Evolutionary conservation across 2,113 vertebrate genomes (phyloP).

Genomic region (Atractosteus spatula): DNA sequence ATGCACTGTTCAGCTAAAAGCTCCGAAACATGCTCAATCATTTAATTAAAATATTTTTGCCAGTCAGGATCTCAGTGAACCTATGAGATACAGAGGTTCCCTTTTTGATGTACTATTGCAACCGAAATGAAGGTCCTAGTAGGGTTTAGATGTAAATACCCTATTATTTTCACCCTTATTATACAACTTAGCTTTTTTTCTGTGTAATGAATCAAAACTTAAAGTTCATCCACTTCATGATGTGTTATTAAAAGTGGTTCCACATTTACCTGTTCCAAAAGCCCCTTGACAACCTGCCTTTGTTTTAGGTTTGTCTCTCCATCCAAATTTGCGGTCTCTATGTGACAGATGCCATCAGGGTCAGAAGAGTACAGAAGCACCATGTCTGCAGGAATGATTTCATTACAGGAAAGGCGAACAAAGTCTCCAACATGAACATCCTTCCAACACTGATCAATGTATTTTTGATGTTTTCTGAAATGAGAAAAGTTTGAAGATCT

Average conservation of each 20-base stretch:
- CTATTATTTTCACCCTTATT: too few species aligned
- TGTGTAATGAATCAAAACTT: too few species aligned
- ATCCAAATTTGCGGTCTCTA: constrained; percentile 88
- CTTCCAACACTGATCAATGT: constrained; percentile 78
- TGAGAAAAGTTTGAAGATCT: background rate
- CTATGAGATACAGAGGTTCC: background rate
- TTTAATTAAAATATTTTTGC: background rate
- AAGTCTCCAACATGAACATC: constrained; percentile 87
- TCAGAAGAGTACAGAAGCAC: constrained; percentile 86
- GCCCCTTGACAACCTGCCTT: constrained; percentile 81
- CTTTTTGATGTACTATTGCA: too few species aligned
- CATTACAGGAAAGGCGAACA: constrained; percentile 81
- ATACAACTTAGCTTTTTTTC: too few species aligned
- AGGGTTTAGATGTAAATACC: too few species aligned
- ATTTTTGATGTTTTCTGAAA: constrained; percentile 74
- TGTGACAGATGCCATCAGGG: constrained; percentile 82
- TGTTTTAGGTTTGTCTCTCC: constrained; percentile 94
- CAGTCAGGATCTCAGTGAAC: background rate
- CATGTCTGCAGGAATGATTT: constrained; percentile 90
- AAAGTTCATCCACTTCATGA: too few species aligned
- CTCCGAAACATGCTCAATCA: background rate
- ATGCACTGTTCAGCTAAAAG: background rate
- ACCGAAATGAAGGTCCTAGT: too few species aligned
- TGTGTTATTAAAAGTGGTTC: background rate
- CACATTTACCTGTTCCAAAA: constrained; percentile 65